Evolutionary conservation across 2,797 vertebrate genomes (phyloP).

Genomic region (Sternotherus odoratus): DNA sequence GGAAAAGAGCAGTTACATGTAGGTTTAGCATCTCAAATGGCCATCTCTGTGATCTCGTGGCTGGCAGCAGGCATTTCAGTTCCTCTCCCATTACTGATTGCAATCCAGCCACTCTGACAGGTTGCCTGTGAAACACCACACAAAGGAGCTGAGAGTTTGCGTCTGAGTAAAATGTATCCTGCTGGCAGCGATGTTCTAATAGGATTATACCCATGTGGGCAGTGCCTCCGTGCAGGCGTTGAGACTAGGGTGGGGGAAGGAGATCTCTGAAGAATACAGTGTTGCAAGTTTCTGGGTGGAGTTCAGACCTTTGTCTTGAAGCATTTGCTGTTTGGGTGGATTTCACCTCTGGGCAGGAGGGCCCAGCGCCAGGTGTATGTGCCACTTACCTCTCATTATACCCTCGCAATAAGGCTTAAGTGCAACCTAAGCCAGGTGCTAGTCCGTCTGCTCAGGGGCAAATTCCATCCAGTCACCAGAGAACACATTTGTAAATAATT

Average conservation of each 20-base stretch:
- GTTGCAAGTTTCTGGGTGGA: neutral
- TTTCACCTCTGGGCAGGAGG: neutral
- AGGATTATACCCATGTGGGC: neutral
- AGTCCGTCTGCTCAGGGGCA: neutral
- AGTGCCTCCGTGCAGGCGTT: neutral
- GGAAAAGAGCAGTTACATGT: rapidly evolving
- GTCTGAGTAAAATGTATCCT: neutral
- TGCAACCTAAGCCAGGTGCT: too few relatives aligned
- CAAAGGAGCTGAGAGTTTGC: rapidly evolving
- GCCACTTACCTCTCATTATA: neutral
- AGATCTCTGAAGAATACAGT: neutral
- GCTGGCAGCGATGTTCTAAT: neutral
- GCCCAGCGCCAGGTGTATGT: neutral
- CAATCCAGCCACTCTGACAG: neutral
- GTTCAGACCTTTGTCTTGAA: neutral
- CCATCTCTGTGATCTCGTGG: neutral
- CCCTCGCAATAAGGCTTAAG: too few relatives aligned
- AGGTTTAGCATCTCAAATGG: neutral
- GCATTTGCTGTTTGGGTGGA: neutral
- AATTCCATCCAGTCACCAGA: neutral
- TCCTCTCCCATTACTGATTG: conserved; percentile 8
- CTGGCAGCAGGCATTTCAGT: neutral
- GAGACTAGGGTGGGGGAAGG: neutral
- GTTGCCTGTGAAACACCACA: rapidly evolving
- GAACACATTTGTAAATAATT: neutral